Evolutionary conservation across 2,797 vertebrate genomes (phyloP), one percentile per base, ranked within the genome.

Genomic region (Thaleichthys pacificus): DNA sequence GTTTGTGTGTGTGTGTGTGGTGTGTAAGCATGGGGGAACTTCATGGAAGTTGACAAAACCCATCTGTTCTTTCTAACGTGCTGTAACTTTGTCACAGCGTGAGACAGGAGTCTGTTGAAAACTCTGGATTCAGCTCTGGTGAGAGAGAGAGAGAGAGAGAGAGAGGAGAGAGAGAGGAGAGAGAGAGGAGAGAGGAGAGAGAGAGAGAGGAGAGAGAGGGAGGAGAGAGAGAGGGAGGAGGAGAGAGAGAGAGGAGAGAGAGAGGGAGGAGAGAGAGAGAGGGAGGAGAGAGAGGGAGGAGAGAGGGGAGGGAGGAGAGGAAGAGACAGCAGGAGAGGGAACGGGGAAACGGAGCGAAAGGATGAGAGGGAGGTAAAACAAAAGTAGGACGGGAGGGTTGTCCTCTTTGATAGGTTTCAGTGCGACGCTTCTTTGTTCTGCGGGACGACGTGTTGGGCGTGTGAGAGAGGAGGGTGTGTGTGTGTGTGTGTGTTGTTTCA

Each of bases 321-420:
- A 72, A 61, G 64, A 77, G 77, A 74, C 77, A 78, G 73, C 70
- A 66, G 65, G 75, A 32, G 77, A 66, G 66, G 30, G 71, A 77
- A 71, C 64, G 74, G 83, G 71, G 66, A 70, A 83, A 71, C 76
- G 66, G 73, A 82, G 80, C 22, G 22, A 74, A 79, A 68, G 74
- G 82, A 81, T 77, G 77, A 82, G 77, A 83, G 78, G 76, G 65
- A 86, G 82, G 76, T 79, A 80, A 87, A 80, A 76, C 70, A 78
- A 88, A 92, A 89, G 84, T 88, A 89, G 89, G 86, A 90, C 82
- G 70, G 76, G 86, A 79, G 89, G 86, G 85, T 85, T 85, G 87
- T 79, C 82, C 84, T 87, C 75, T 89, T 89, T 91, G 80, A 89
- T 87, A 77, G 76, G 71, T 76, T 84, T 80, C 69, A 71, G 76